A percentile compares a stretch with the other conserved stretches of the same genome.
These are phyloP conservation scores for Odontomyia ornata DNA, from an alignment of 2,888 invertebrate species.

Conservation along the genomic window DNA sequence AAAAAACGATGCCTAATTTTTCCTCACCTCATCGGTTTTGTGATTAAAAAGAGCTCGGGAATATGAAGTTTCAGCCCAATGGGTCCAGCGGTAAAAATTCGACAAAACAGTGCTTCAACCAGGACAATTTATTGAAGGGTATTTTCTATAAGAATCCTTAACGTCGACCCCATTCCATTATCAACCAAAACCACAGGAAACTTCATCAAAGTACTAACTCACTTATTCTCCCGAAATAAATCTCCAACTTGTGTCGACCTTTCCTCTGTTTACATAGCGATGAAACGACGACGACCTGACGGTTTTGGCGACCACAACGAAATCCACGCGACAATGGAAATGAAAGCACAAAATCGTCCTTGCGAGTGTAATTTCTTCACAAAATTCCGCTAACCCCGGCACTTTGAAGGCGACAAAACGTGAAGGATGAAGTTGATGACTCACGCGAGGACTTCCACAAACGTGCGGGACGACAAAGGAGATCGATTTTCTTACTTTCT, in stretches of 20 bases:
- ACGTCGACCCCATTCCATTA: too few species aligned
- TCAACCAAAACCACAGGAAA: too few species aligned
- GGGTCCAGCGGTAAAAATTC: too few species aligned
- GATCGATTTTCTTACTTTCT: slow-evolving; percentile 2
- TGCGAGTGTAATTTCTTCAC: neutral
- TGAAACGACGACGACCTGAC: neutral
- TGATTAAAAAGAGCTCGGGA: too few species aligned
- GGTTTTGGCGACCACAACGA: too few species aligned
- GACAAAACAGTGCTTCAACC: too few species aligned
- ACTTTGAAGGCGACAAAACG: neutral
- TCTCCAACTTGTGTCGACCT: neutral
- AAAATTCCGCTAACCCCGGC: neutral
- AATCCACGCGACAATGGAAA: slow-evolving; percentile 1
- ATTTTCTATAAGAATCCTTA: too few species aligned
- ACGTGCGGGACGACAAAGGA: neutral
- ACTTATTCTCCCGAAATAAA: neutral
- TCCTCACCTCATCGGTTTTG: too few species aligned
- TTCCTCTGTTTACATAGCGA: slow-evolving; percentile 30
- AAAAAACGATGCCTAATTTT: too few species aligned
- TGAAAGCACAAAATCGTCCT: slow-evolving; percentile 11
- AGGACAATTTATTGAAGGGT: too few species aligned
- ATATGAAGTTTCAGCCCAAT: too few species aligned
- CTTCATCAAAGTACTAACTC: neutral
- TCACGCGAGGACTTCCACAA: slow-evolving; percentile 3
- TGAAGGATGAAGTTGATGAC: neutral